These are phyloP conservation scores for Cyclopterus lumpus DNA, from an alignment of 2,797 vertebrate species.

Conservation along the genomic window DNA sequence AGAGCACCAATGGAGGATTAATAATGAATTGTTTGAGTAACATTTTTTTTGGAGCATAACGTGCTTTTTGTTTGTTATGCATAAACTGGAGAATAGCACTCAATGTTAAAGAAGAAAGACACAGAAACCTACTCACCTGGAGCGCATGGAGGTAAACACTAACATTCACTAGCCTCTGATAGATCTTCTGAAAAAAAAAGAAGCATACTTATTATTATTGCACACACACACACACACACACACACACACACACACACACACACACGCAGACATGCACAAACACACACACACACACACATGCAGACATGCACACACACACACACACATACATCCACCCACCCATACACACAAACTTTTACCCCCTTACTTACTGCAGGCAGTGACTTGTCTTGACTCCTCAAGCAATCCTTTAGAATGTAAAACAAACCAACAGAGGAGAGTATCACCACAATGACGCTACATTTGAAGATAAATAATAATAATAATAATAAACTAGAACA, in stretches of 20 bases:
- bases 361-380: background rate
- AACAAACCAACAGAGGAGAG: background rate
- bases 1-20: background rate
- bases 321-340: background rate
- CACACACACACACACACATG: background rate
- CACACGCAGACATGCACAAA: no score
- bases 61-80: background rate
- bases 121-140: constrained; percentile 80
- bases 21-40: background rate
- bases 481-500: no score
- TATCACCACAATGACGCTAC: background rate
- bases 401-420: constrained; percentile 80
- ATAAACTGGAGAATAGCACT: background rate
- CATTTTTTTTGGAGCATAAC: background rate
- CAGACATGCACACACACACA: background rate
- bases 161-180: constrained; percentile 86
- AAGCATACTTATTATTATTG: background rate
- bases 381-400: constrained; percentile 76
- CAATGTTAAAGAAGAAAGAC: background rate
- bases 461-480: background rate
- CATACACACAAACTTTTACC: background rate
- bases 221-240: no score
- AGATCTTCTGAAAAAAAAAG: constrained; percentile 82
- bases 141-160: constrained; percentile 88
- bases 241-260: no score